A percentile compares a stretch with the other conserved stretches of the same genome.
Conservation (phyloP, 2,888 invertebrate species). For the Strigamia crassipes region DNA sequence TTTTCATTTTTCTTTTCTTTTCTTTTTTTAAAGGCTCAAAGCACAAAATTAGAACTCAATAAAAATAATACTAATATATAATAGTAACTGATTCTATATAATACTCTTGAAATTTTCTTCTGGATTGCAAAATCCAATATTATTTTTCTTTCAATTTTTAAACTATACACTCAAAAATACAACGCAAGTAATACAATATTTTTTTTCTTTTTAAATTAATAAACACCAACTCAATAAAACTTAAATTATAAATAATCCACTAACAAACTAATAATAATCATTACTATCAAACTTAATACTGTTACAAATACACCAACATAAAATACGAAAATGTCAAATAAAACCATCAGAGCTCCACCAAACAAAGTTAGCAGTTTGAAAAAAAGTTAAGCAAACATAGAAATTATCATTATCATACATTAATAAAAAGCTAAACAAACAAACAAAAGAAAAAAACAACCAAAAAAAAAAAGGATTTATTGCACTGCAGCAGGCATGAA, state of each 20-base stretch:
- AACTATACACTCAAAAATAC: not conserved
- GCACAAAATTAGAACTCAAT: not conserved
- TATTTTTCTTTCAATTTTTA: not conserved
- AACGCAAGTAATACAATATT: not conserved
- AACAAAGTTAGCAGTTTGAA: not conserved
- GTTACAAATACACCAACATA: not conserved
- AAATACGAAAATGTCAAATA: not conserved
- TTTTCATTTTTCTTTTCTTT: not conserved
- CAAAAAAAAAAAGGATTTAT: not conserved
- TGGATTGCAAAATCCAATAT: not conserved
- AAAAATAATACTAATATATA: not conserved
- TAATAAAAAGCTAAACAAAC: not conserved
- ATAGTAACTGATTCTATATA: not conserved
- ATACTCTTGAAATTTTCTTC: not conserved
- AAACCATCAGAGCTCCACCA: not conserved
- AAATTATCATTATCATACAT: not conserved
- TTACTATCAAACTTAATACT: not conserved
- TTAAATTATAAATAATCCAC: not conserved
- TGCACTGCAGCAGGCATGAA: constrained; percentile 43
- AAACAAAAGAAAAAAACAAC: too few species aligned
- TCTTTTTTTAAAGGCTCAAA: not conserved
- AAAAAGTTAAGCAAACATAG: not conserved
- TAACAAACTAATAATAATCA: not conserved
- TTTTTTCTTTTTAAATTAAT: not conserved
- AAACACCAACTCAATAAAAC: not conserved